phyloP scores from a whole-genome alignment of 2,113 vertebrate species.

The Mustela lutreola region DNA sequence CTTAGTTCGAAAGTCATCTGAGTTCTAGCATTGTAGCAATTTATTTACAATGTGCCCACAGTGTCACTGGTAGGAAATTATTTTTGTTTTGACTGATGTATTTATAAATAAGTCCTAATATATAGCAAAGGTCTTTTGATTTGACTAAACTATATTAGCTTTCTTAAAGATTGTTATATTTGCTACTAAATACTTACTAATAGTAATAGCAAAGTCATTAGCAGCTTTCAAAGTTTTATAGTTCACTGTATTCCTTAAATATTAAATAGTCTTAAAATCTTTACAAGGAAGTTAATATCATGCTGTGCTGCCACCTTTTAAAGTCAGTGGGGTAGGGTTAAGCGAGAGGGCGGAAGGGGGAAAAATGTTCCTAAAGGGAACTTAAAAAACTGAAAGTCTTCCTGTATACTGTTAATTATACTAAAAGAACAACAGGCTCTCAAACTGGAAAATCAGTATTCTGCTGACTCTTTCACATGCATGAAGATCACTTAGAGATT shows the following conservation, averaged over 20 bases:
- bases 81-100: constrained; percentile 23
- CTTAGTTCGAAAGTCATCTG: neutral
- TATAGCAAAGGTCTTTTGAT: neutral
- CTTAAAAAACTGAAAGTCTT: constrained; percentile 35
- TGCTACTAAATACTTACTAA: constrained; percentile 46
- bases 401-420: neutral
- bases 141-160: neutral
- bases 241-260: neutral
- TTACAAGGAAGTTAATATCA: constrained; percentile 39
- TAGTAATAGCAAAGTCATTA: constrained; percentile 27
- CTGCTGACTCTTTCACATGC: neutral
- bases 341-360: neutral
- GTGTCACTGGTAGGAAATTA: neutral
- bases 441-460: constrained; percentile 23
- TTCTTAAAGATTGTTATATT: neutral
- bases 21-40: neutral
- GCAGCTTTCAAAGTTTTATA: neutral
- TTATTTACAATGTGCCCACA: constrained; percentile 5
- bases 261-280: constrained; percentile 43
- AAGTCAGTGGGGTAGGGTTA: neutral
- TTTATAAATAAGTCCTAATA: constrained; percentile 14
- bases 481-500: neutral
- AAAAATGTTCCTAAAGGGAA: neutral
- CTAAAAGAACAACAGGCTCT: neutral
- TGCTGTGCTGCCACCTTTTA: neutral